These are phyloP conservation scores for Scaptomyza pallida DNA, from an alignment of 1,140 invertebrate genomes.

Conservation along the genomic window DNA sequence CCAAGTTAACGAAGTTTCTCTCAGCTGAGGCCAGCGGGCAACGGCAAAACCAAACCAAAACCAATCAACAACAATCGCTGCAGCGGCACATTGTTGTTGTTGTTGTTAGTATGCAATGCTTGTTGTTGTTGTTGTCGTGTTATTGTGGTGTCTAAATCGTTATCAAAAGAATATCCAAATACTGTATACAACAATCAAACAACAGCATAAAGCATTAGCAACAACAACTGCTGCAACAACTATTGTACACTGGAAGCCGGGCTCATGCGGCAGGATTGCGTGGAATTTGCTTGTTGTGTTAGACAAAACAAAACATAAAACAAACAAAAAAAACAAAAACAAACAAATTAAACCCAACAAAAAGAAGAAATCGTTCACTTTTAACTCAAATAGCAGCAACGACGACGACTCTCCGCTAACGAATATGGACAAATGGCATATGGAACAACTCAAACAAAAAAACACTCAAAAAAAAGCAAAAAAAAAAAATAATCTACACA, in stretches of 20 bases:
- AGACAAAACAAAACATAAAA: slow-evolving; percentile 56
- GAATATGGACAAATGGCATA: slow-evolving; percentile 36
- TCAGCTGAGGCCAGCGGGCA: slow-evolving; percentile 54
- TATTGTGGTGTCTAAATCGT: slow-evolving; percentile 3
- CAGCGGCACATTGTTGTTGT: slow-evolving; percentile 20
- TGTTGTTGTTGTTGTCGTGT: slow-evolving; percentile 6
- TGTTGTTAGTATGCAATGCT: slow-evolving; percentile 3
- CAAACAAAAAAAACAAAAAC: slow-evolving; percentile 30
- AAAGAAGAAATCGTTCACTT: slow-evolving; percentile 71
- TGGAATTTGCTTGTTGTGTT: slow-evolving; percentile 76
- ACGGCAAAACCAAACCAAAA: slow-evolving; percentile 51
- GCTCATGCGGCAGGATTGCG: slow-evolving; percentile 49
- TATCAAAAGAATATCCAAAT: slow-evolving; percentile 1
- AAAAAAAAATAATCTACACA: neutral
- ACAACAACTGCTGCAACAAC: slow-evolving; percentile 21
- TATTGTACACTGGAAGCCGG: slow-evolving; percentile 25
- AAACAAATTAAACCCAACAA: slow-evolving; percentile 51
- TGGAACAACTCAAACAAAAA: slow-evolving; percentile 37
- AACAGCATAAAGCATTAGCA: slow-evolving; percentile 6
- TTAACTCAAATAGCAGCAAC: slow-evolving; percentile 65
- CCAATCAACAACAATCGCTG: slow-evolving; percentile 64
- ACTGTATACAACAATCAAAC: slow-evolving; percentile 3
- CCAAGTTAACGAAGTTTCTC: slow-evolving; percentile 76
- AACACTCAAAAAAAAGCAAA: slow-evolving; percentile 25
- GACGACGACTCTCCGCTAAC: slow-evolving; percentile 53